Evolutionary conservation across 2,888 invertebrate genomes (phyloP), one percentile per base, ranked within the genome.

Genomic region (Aphodius granarius): DNA sequence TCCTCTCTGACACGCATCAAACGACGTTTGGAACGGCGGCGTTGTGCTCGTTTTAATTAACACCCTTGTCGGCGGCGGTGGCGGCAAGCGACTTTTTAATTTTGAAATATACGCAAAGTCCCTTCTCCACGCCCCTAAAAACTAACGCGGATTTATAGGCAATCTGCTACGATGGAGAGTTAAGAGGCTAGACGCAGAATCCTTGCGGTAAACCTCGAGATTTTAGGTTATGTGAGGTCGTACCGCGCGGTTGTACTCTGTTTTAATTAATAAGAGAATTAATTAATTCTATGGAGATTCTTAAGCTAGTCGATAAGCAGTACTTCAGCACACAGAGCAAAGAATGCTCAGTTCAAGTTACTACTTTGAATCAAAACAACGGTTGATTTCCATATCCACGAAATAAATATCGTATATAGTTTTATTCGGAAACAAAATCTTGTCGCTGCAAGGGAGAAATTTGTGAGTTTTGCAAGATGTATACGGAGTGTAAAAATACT

Each of bases 61-160:
- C 63, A 13, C 43, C 43, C 1, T 2, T 13, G 43, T 43, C 43
- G 43, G 43, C 43, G 43, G 6, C 43, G 9, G 6, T 13, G 43
- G 6, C 43, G 62, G 21, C 17, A n/a, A 20, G 68, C 68, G 68
- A 22, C n/a, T 68, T 72, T 72, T 72, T 72, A 72, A 72, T 72
- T 72, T 72, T 63, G 21, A 72, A 72, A 72, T 72, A 72, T 72
- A 72, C 63, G 72, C 43, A 63, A 19, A n/a, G 68, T 68, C 21
- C 9, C 68, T 19, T 18, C 68, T 22, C 68, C n/a, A 68, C 22
- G n/a, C n/a, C n/a, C n/a, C n/a, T n/a, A n/a, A n/a, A n/a, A n/a
- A n/a, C 72, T 72, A 72, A 63, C 18, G 21, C 63, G 63, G 17
- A 68, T 68, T 68, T 68, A 68, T 43, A 9, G 43, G 43, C 43